phyloP scores from a whole-genome alignment of 1,140 invertebrate genomes.

The Archivesica marissinica region DNA sequence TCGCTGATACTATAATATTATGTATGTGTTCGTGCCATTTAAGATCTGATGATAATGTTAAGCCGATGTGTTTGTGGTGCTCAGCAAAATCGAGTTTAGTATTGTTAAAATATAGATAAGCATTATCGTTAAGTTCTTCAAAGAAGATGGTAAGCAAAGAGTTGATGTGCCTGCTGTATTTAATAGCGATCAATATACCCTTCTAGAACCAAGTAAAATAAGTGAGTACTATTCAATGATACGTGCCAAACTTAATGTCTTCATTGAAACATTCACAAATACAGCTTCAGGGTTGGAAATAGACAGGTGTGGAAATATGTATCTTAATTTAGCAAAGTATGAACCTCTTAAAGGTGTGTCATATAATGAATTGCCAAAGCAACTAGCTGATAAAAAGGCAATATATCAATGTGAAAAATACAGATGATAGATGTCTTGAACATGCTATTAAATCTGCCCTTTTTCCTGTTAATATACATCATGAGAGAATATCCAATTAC shows the following conservation, averaged over 20 bases:
- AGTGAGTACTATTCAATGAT: not conserved
- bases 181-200: not conserved
- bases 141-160: not conserved
- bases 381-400: conserved; percentile 45
- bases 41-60: no score
- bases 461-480: not conserved
- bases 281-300: not conserved
- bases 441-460: conserved; percentile 28
- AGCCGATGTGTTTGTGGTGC: no score
- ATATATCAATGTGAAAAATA: conserved; percentile 57
- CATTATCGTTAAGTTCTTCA: not conserved
- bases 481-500: not conserved
- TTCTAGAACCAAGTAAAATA: not conserved
- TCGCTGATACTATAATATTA: no score
- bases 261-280: not conserved
- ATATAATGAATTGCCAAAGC: conserved; percentile 6
- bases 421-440: conserved; percentile 46
- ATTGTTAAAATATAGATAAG: no score
- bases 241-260: not conserved
- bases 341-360: conserved; percentile 34
- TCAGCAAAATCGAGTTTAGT: no score
- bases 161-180: not conserved
- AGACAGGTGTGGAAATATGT: not conserved
- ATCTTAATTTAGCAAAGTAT: conserved; percentile 31
- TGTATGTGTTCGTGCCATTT: no score